Base-by-base conservation (phyloP, 2,888 invertebrate species). In the Eupithecia pulchellata region DNA sequence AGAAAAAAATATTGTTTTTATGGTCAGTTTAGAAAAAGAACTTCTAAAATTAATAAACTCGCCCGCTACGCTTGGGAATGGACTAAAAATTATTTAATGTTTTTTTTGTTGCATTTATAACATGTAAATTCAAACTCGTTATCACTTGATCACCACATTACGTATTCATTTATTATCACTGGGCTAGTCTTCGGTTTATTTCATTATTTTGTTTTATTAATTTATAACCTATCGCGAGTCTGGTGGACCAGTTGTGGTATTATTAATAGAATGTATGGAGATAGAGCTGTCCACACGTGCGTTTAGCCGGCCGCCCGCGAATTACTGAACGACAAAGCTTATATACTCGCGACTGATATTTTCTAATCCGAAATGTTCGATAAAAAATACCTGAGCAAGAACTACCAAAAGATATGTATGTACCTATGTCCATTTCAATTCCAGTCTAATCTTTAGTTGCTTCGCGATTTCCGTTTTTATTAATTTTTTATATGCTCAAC, bases 281-380 rank as follows among this genome's bases (percentile, higher is more conserved):
- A n/a, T n/a, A n/a, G n/a, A n/a, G 17, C 17, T 57, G 27, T 61
- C 42, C 42, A 66, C 73, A 55, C 71, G 65, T 67, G 65, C 72
- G 73, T 70, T 60, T 47, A 13, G 62, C 63, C 42, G 42, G 64
- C 11, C 20, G 63, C 3, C 20, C 67, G 72, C 64, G 47, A 57
- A 64, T 29, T 61, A 75, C 75, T 75, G 72, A 74, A 67, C 67
- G 64, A 0, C 64, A 66, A 64, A 63, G 52, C 58, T 67, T n/a
- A n/a, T n/a, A n/a, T n/a, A 47, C 65, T 71, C 34, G 14, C n/a
- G 0, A 42, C 63, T 70, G 73, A 39, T 68, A 76, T 73, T 68
- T 72, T 66, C 32, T 64, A 62, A 70, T 70, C 70, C 73, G 65
- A 72, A 72, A 75, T 72, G 62, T 62, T 25, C 17, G 57, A 29